Evolutionary conservation across 1,140 invertebrate genomes (phyloP).

Genomic region (Bathynomus jamesi): DNA sequence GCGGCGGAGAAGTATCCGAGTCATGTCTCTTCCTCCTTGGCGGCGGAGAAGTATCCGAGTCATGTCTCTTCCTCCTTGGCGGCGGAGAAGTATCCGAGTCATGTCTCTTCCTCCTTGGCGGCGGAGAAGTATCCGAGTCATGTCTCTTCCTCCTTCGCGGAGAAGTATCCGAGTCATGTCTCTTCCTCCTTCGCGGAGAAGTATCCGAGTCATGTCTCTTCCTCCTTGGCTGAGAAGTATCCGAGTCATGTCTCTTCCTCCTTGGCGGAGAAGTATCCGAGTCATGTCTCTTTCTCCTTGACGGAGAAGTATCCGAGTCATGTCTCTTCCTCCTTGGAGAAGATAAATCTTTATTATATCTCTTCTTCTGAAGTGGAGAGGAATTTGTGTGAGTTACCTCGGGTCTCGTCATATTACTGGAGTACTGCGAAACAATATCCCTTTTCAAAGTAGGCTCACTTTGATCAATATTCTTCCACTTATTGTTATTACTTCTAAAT

Average conservation of each 20-base stretch:
- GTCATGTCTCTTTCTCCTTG: too few relatives aligned
- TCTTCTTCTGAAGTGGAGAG: conserved; percentile 8
- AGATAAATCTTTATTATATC: conserved; percentile 8
- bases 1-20: too few relatives aligned
- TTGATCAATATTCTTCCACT: conserved; percentile 45
- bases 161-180: conserved; percentile 2
- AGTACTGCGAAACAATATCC: neutral
- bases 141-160: conserved; percentile 26
- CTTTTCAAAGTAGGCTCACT: neutral
- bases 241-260: conserved; percentile 9
- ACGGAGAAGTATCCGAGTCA: too few relatives aligned
- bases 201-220: conserved; percentile 20
- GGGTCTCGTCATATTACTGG: neutral
- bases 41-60: too few relatives aligned
- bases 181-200: neutral
- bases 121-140: conserved; percentile 29
- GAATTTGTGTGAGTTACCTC: neutral
- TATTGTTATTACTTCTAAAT: conserved; percentile 55
- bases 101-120: too few relatives aligned
- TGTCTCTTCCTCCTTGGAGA: neutral
- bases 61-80: too few relatives aligned
- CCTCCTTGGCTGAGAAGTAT: conserved; percentile 13
- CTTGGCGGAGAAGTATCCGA: neutral
- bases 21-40: too few relatives aligned
- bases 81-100: too few relatives aligned